These are phyloP conservation scores for Apostichopus californicus DNA, from an alignment of 35 echinoderm and acorn worm genomes.

Conservation along the genomic window DNA sequence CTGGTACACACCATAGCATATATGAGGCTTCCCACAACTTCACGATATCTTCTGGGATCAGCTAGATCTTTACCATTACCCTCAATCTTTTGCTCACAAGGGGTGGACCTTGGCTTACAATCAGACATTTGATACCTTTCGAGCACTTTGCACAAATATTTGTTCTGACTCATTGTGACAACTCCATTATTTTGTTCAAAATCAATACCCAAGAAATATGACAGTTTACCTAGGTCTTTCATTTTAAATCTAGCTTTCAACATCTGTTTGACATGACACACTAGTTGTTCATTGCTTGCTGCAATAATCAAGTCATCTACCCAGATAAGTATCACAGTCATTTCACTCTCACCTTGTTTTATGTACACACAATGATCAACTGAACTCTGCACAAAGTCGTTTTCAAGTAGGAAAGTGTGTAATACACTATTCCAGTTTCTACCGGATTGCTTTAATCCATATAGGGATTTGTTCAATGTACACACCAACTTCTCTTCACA, in stretches of 20 bases:
- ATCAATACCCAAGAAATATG: conserved; percentile 68
- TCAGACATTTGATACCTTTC: conserved; percentile 34
- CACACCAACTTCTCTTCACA: conserved; percentile 56
- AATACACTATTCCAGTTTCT: conserved; percentile 71
- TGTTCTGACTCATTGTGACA: conserved; percentile 38
- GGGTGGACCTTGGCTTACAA: conserved; percentile 36
- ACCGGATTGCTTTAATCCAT: conserved; percentile 62
- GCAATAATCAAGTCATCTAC: conserved; percentile 64
- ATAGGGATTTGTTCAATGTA: conserved; percentile 61
- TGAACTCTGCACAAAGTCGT: conserved; percentile 31
- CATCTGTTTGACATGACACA: conserved; percentile 12
- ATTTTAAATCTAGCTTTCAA: conserved; percentile 48
- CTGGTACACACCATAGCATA: conserved; percentile 44
- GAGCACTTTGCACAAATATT: conserved; percentile 33
- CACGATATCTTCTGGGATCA: conserved; percentile 38
- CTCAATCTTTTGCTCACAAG: conserved; percentile 36
- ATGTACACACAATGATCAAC: conserved; percentile 60
- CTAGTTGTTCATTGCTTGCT: conserved; percentile 5
- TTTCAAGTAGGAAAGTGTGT: conserved; percentile 31
- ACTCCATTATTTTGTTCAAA: conserved; percentile 22
- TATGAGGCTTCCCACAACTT: conserved; percentile 47
- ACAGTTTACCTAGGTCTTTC: conserved; percentile 57
- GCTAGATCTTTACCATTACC: neutral
- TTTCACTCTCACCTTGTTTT: conserved; percentile 25
- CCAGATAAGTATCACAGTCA: conserved; percentile 46